phyloP scores from a whole-genome alignment of 2,888 invertebrate species.

The Mesoligia furuncula region DNA sequence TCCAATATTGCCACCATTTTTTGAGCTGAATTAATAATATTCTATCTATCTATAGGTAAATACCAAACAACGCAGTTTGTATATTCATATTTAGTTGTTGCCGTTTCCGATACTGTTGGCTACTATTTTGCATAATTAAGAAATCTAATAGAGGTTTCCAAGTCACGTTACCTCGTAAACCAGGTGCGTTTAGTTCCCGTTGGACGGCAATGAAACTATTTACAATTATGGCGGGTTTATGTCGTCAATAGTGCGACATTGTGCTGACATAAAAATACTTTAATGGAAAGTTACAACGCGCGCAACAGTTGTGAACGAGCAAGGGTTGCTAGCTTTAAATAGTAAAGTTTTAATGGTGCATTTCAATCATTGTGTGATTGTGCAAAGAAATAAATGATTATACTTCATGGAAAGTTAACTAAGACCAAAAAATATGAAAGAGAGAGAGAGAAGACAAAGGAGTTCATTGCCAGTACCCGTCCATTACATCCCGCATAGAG shows the following conservation, averaged over 20 bases:
- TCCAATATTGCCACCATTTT: neutral
- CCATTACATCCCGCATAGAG: neutral
- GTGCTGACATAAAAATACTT: slow-evolving; percentile 43
- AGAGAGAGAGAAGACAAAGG: neutral
- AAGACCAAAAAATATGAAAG: neutral
- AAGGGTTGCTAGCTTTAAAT: slow-evolving; percentile 24
- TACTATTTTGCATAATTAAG: neutral
- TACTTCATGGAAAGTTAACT: neutral
- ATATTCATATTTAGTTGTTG: neutral
- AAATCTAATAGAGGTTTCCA: slow-evolving; percentile 6
- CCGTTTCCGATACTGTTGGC: neutral
- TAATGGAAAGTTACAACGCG: slow-evolving; percentile 30
- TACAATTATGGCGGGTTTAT: neutral
- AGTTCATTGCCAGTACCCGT: neutral
- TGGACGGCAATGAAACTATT: slow-evolving; percentile 15
- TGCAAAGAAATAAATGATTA: too few species aligned
- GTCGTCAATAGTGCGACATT: slow-evolving; percentile 20
- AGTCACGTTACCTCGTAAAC: slow-evolving; percentile 27
- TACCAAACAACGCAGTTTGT: neutral
- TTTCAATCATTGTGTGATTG: neutral
- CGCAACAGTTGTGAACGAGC: slow-evolving; percentile 17
- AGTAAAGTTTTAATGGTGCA: neutral
- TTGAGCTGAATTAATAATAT: neutral
- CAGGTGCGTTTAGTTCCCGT: slow-evolving; percentile 8
- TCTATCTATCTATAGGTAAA: neutral